These are phyloP conservation scores for Phrynosoma blainvillii DNA, from an alignment of 2,113 vertebrate genomes.

Conservation along the genomic window DNA sequence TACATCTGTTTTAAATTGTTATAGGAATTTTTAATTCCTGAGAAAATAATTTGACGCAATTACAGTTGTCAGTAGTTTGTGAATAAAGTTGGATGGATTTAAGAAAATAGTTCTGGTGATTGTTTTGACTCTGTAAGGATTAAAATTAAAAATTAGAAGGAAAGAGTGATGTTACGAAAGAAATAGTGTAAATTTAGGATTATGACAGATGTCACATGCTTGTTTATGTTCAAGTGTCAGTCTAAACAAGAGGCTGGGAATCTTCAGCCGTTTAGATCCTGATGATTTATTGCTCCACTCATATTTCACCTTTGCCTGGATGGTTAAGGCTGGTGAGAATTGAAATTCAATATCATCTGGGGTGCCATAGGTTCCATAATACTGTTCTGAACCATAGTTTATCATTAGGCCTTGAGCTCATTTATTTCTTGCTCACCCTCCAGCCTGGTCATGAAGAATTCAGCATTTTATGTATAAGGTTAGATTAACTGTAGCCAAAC, in stretches of 20 bases:
- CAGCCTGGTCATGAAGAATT: not conserved
- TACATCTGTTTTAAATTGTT: not conserved
- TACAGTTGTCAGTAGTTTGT: not conserved
- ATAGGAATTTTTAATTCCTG: not conserved
- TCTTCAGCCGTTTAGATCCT: not conserved
- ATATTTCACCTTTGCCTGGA: too few relatives aligned
- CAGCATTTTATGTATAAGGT: not conserved
- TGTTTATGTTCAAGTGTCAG: not conserved
- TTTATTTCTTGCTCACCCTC: not conserved
- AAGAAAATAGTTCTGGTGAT: not conserved
- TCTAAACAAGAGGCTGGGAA: not conserved
- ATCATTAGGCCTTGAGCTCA: not conserved
- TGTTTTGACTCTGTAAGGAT: not conserved
- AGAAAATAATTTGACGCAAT: not conserved
- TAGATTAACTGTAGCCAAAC: not conserved
- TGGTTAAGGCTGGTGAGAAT: too few relatives aligned
- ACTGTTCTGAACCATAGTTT: too few relatives aligned
- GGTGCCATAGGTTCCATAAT: too few relatives aligned
- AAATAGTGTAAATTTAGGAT: not conserved
- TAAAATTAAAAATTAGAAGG: not conserved
- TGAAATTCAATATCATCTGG: too few relatives aligned
- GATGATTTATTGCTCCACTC: not conserved
- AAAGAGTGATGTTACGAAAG: not conserved
- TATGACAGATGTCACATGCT: not conserved
- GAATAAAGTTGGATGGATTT: not conserved